Conservation (phyloP, 2,888 invertebrate species). For the Ecdyonurus torrentis region DNA sequence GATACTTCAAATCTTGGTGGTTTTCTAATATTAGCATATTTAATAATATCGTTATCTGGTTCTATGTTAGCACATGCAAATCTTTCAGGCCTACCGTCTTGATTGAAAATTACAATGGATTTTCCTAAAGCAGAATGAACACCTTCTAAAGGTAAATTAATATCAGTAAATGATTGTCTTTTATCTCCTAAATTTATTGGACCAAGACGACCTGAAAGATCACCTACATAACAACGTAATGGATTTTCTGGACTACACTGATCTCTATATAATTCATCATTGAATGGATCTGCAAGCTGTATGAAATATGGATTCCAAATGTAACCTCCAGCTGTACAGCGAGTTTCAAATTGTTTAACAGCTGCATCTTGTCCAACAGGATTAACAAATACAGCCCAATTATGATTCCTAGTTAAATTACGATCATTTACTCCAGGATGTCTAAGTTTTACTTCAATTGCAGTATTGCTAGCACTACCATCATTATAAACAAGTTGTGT, state of each 20-base stretch:
- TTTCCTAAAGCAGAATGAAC: constrained; percentile 61
- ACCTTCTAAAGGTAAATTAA: constrained; percentile 68
- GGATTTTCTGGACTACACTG: constrained; percentile 84
- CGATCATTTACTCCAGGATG: constrained; percentile 73
- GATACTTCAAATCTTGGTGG: constrained; percentile 82
- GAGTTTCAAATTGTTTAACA: constrained; percentile 56
- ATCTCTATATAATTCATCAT: constrained; percentile 63
- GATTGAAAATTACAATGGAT: constrained; percentile 68
- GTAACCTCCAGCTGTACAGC: constrained; percentile 83
- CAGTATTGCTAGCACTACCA: constrained; percentile 73
- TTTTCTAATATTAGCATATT: constrained; percentile 72
- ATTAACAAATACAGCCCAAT: constrained; percentile 84
- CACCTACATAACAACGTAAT: constrained; percentile 79
- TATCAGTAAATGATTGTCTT: constrained; percentile 62
- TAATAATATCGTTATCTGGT: constrained; percentile 78
- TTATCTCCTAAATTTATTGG: constrained; percentile 64
- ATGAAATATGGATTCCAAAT: constrained; percentile 85
- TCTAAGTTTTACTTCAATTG: constrained; percentile 74
- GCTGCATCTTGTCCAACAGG: constrained; percentile 82
- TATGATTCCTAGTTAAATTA: constrained; percentile 62
- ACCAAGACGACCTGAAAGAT: constrained; percentile 69
- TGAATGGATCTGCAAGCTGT: constrained; percentile 74
- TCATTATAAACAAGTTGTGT: constrained; percentile 43
- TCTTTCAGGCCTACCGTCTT: constrained; percentile 48
- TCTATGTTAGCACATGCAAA: constrained; percentile 85